A percentile compares a stretch with the other conserved stretches of the same genome.
Evolutionary conservation across 2,888 invertebrate genomes (phyloP).

Genomic region (Cataglyphis albicans): DNA sequence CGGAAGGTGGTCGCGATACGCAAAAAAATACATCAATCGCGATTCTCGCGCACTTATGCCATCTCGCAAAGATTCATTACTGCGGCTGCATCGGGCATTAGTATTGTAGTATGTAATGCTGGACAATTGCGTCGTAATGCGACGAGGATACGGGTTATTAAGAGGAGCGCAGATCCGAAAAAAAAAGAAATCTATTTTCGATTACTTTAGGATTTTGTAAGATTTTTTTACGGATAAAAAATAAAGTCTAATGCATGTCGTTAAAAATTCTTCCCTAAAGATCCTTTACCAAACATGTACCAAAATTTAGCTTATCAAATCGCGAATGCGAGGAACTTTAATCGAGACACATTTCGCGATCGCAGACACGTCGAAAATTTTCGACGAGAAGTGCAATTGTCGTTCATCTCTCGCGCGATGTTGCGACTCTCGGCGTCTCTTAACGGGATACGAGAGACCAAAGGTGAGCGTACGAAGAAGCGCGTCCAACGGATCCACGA

Average conservation of each 20-base stretch:
- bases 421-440: slow-evolving; percentile 56
- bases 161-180: slow-evolving; percentile 4
- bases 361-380: slow-evolving; percentile 39
- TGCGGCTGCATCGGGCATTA: slow-evolving; percentile 13
- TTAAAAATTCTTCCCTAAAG: neutral
- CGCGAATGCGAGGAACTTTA: neutral
- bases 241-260: neutral
- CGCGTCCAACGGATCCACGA: slow-evolving; percentile 43
- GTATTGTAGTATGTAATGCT: slow-evolving; percentile 22
- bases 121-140: slow-evolving; percentile 22
- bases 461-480: slow-evolving; percentile 62
- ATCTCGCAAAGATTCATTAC: slow-evolving; percentile 44
- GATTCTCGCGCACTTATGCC: slow-evolving; percentile 36
- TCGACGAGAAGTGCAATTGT: slow-evolving; percentile 45
- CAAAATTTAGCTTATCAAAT: slow-evolving; percentile 4
- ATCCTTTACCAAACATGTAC: neutral
- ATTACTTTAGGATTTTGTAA: neutral
- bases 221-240: neutral
- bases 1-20: slow-evolving; percentile 32
- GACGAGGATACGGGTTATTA: slow-evolving; percentile 15
- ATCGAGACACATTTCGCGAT: neutral
- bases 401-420: slow-evolving; percentile 40
- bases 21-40: slow-evolving; percentile 46
- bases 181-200: neutral
- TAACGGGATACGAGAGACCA: slow-evolving; percentile 59